Base-by-base conservation (phyloP, 2,113 vertebrate genomes). In the Clarias batrachus region DNA sequence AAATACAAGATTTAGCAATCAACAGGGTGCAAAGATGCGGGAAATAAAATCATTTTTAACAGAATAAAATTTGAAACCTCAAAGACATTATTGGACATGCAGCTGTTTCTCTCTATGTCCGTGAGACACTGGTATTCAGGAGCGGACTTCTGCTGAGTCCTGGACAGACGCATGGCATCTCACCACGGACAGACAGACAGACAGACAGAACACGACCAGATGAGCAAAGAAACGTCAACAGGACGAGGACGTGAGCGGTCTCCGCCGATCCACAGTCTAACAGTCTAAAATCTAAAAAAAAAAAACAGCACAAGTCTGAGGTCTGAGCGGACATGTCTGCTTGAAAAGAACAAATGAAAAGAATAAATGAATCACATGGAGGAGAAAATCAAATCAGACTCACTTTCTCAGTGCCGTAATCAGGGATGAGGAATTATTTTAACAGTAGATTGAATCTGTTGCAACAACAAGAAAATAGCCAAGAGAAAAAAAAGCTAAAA, bases 21-120 rank as follows among this genome's bases (percentile, higher is more conserved):
- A 77, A 2, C 4, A 9, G 5, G 16, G 27, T 30, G 7, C n/a
- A 21, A 78, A 78, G 8, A 7, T 0, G 25, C 41, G 57, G 65
- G 8, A 62, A 3, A 4, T 23, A 11, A 62, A 3, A 4, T 23
- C 7, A 23, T 23, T 25, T 82, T 60, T 60, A 56, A 74, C 37
- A 41, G 82, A 62, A 33, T 70, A 41, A 25, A 80, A 73, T 56
- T 13, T 16, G 54, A 59, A 85, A 91, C 91, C 85, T 92, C 81
- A 77, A 92, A 90, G 52, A 91, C 41, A 62, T 82, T 83, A 27
- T 62, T 23, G 9, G 59, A 30, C 30, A 71, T 70, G 12, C 79
- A 66, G 63, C 56, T 74, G 56, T 25, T 65, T n/a, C 71, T 71
- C 14, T 89, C 87, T 70, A 83, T 85, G 62, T 83, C 83, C 81